Base-by-base conservation (phyloP, 2,888 invertebrate genomes). In the Therioaphis trifolii region DNA sequence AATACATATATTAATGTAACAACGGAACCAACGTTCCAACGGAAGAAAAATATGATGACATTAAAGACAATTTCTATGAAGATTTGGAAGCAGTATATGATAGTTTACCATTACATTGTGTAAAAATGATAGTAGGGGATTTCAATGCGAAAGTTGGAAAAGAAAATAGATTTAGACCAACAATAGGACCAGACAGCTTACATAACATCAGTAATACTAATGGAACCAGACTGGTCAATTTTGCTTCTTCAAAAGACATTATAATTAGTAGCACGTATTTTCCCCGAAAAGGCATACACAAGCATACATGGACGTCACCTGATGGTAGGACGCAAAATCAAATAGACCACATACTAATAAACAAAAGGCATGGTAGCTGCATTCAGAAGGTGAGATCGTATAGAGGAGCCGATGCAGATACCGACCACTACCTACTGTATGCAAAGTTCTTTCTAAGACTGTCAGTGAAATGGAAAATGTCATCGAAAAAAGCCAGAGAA, bases 71-170 rank as follows among this genome's bases (percentile, higher is more conserved):
- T n/a, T 74, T 74, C n/a, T 55, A 55, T 55, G 74, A 74, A 55
- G 74, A 74, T 27, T 18, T 74, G 29, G 74, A 74, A 74, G 29
- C 27, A 27, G 29, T 74, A 52, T 55, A 74, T 55, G 35, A 74
- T 15, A 55, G 27, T 27, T 74, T 74, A 74, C 55, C 74, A 35
- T 18, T 74, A 29, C 29, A 74, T 29, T 55, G 43, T 46, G 14
- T 71, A 71, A 71, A 71, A 24, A 75, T 75, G 75, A 75, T 75
- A 2, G n/a, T n/a, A n/a, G n/a, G n/a, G n/a, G n/a, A n/a, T n/a
- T n/a, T 75, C 15, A 75, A 75, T 21, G 75, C 61, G 61, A 75
- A 75, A 12, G 61, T 75, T 75, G 75, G 75, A 75, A 75, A 21
- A 14, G 40, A 75, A 61, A n/a, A 61, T 21, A 75, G 15, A 35